A percentile compares a stretch with the other conserved stretches of the same genome.
Evolutionary conservation across 2,888 invertebrate species (phyloP).

Genomic region (Drosophila neonasuta): DNA sequence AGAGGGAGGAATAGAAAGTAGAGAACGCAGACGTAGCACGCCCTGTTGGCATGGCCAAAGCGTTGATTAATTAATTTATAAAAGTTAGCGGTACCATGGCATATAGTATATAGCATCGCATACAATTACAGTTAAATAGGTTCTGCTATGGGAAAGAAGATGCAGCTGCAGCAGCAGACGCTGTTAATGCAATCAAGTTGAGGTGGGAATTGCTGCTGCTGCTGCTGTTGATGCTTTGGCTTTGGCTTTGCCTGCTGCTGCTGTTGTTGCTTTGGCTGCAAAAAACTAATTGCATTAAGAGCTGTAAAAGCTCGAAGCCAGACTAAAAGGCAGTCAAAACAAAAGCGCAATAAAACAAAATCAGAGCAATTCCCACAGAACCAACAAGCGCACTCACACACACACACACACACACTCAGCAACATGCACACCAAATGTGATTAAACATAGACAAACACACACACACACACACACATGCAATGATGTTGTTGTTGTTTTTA

Average conservation of each 20-base stretch:
- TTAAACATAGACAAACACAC: conserved; percentile 20
- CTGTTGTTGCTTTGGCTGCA: conserved; percentile 1
- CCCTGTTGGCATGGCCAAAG: conserved; percentile 52
- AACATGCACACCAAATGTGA: conserved; percentile 14
- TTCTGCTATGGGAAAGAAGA: conserved; percentile 46
- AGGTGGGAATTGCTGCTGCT: conserved; percentile 32
- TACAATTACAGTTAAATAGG: conserved; percentile 53
- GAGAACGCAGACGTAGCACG: conserved; percentile 38
- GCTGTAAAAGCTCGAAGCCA: conserved; percentile 52
- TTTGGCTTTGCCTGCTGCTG: too few relatives aligned
- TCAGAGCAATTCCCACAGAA: conserved; percentile 76
- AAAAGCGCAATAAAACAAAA: conserved; percentile 59
- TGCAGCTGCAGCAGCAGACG: conserved; percentile 9
- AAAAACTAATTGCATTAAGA: conserved; percentile 73
- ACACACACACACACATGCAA: conserved; percentile 16
- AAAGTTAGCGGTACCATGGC: conserved; percentile 50
- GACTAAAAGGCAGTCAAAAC: conserved; percentile 48
- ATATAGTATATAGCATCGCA: conserved; percentile 13
- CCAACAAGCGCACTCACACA: conserved; percentile 38
- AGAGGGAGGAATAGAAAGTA: too few relatives aligned
- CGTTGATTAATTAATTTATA: conserved; percentile 66
- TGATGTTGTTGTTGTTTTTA: conserved; percentile 30
- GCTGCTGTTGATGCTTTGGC: too few relatives aligned
- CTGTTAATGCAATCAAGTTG: conserved; percentile 29
- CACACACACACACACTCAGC: not conserved